Conservation (phyloP, 1,140 invertebrate species). For the Rhopalosiphum maidis region DNA sequence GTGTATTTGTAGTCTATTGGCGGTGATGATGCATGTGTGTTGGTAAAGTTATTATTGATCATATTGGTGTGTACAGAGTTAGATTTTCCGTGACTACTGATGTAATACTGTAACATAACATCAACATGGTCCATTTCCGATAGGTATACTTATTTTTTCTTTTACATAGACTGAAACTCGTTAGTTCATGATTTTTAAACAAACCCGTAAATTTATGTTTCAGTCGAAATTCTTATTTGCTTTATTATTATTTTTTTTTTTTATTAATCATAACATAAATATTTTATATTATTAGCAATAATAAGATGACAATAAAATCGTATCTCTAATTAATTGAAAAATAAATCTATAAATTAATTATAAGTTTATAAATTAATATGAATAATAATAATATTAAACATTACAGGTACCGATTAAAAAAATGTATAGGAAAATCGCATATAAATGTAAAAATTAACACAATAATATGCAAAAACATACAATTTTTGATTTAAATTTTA, state of each 20-base stretch:
- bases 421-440: background rate
- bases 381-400: background rate
- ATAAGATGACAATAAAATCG: background rate
- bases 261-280: background rate
- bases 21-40: background rate
- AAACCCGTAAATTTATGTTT: background rate
- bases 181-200: background rate
- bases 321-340: background rate
- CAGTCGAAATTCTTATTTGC: background rate
- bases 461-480: background rate
- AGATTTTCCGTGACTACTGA: background rate
- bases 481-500: background rate
- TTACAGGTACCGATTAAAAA: background rate
- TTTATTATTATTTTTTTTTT: background rate
- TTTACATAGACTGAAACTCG: too few relatives aligned
- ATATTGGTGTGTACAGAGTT: background rate
- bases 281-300: background rate
- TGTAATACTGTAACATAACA: background rate
- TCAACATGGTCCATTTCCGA: background rate
- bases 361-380: background rate
- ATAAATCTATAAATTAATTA: background rate
- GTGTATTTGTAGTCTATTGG: too few relatives aligned
- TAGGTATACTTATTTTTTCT: background rate
- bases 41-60: background rate
- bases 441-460: background rate